A percentile compares a stretch with the other conserved stretches of the same genome.
Evolutionary conservation across 35 echinoderm and acorn worm genomes (phyloP).

Genomic region (Acanthaster planci): DNA sequence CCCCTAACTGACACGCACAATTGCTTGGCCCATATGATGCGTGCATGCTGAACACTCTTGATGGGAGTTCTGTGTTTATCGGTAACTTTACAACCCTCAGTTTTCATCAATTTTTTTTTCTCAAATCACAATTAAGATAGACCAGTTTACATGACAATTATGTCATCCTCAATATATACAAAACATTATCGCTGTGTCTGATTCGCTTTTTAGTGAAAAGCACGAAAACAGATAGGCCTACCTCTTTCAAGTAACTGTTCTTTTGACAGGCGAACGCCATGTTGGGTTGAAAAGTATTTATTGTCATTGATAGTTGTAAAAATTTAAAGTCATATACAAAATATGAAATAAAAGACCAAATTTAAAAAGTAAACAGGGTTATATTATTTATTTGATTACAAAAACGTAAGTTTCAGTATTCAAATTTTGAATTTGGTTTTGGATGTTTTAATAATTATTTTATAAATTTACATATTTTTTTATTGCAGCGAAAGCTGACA

Average conservation of each 20-base stretch:
- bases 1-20: too few relatives aligned
- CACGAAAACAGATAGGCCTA: slow-evolving; percentile 8
- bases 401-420: neutral
- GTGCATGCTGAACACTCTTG: too few relatives aligned
- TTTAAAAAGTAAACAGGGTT: neutral
- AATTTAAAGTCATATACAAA: neutral
- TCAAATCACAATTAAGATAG: too few relatives aligned
- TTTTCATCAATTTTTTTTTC: too few relatives aligned
- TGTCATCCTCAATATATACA: too few relatives aligned
- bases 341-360: neutral
- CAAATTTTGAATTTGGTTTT: neutral
- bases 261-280: slow-evolving; percentile 75
- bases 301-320: neutral
- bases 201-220: neutral
- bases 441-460: neutral
- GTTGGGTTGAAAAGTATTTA: slow-evolving; percentile 11
- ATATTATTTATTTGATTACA: neutral
- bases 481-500: slow-evolving; percentile 1
- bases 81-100: too few relatives aligned
- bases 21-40: too few relatives aligned
- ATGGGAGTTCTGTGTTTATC: too few relatives aligned
- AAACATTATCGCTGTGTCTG: neutral
- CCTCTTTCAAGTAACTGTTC: slow-evolving; percentile 67
- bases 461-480: slow-evolving; percentile 16
- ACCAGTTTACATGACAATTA: too few relatives aligned